A percentile compares a stretch with the other conserved stretches of the same genome.
Evolutionary conservation across 1,140 invertebrate species (phyloP).

Genomic region (Ladona fulva): DNA sequence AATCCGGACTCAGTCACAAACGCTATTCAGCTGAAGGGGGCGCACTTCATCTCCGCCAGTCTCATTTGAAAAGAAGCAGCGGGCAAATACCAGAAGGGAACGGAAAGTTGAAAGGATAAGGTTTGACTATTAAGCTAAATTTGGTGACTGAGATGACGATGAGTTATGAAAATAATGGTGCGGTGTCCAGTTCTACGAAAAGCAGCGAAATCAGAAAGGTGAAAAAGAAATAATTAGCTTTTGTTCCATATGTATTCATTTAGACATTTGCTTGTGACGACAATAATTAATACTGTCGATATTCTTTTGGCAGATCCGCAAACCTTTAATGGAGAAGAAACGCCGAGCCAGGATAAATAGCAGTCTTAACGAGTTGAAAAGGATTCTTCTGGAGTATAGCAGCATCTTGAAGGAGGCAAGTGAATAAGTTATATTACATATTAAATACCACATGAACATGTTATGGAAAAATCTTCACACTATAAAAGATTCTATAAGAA

Average conservation of each 20-base stretch:
- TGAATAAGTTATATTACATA: constrained; percentile 17
- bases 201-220: neutral
- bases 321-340: constrained; percentile 62
- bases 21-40: too few species aligned
- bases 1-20: too few species aligned
- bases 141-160: neutral
- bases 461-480: neutral
- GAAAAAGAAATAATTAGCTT: neutral
- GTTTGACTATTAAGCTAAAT: too few species aligned
- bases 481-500: neutral
- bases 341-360: constrained; percentile 57
- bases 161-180: neutral
- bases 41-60: too few species aligned
- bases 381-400: constrained; percentile 46
- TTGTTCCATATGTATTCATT: constrained; percentile 11
- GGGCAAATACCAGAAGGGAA: too few species aligned
- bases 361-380: constrained; percentile 51
- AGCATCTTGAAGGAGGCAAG: constrained; percentile 26
- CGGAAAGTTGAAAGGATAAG: too few species aligned
- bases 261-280: neutral
- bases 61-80: too few species aligned
- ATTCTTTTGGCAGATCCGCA: constrained; percentile 43
- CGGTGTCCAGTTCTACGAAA: neutral
- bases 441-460: constrained; percentile 10
- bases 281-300: neutral